These are phyloP conservation scores for Drosophila subsilvestris DNA, from an alignment of 2,888 invertebrate species.

Conservation along the genomic window DNA sequence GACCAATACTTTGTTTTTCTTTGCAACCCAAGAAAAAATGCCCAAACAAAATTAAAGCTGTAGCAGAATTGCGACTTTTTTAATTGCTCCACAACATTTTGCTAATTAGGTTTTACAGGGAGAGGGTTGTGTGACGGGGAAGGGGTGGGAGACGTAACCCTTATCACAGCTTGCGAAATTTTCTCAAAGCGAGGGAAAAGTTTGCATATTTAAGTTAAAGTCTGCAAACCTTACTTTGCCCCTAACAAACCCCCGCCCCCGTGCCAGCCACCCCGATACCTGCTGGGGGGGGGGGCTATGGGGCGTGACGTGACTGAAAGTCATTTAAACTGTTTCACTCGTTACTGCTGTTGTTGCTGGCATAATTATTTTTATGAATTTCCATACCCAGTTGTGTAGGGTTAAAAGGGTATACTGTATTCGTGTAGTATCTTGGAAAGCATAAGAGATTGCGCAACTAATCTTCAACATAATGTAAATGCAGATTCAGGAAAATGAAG, in stretches of 20 bases:
- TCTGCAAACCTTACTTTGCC: neutral
- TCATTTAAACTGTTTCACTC: conserved; percentile 65
- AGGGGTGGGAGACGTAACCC: conserved; percentile 35
- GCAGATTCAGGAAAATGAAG: too few species aligned
- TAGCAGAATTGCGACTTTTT: conserved; percentile 21
- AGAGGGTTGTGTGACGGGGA: neutral
- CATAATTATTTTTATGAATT: conserved; percentile 42
- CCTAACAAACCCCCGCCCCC: conserved; percentile 8
- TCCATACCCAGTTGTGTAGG: neutral
- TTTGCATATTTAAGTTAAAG: conserved; percentile 60
- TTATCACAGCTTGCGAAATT: conserved; percentile 60
- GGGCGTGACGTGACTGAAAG: conserved; percentile 66
- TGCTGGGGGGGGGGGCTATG: conserved; percentile 37
- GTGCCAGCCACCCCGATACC: conserved; percentile 27
- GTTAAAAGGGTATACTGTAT: neutral
- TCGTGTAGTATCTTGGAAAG: too few species aligned
- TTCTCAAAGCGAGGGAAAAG: conserved; percentile 50
- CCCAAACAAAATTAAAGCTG: conserved; percentile 4
- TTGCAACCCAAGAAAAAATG: neutral
- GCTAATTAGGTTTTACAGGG: conserved; percentile 69
- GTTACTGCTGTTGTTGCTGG: conserved; percentile 29
- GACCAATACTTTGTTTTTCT: conserved; percentile 18
- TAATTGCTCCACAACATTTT: conserved; percentile 60
- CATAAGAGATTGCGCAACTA: neutral
- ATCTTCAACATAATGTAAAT: neutral